phyloP scores from a whole-genome alignment of 2,797 vertebrate genomes.

The Neoniphon sammara region DNA sequence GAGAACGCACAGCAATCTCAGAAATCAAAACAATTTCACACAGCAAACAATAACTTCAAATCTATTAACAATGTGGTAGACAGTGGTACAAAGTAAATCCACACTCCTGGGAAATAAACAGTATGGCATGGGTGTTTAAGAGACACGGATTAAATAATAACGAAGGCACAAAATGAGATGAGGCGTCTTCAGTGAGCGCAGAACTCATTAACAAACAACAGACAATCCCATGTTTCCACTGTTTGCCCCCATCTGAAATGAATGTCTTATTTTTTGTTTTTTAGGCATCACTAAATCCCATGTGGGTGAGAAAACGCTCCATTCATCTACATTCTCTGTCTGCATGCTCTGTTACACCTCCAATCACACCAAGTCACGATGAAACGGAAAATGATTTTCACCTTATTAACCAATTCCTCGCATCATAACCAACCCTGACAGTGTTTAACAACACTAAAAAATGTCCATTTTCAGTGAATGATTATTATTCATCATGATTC shows the following conservation, averaged over 20 bases:
- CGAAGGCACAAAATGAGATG: not conserved
- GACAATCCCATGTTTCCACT: not conserved
- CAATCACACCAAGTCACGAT: too few relatives aligned
- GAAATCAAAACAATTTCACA: conserved; percentile 26
- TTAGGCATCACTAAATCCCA: not conserved
- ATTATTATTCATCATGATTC: too few relatives aligned
- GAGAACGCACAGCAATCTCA: conserved; percentile 79
- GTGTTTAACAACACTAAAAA: too few relatives aligned
- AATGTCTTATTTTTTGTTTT: not conserved
- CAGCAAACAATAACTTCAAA: not conserved
- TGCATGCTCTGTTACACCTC: too few relatives aligned
- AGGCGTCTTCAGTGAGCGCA: not conserved
- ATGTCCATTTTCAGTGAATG: too few relatives aligned
- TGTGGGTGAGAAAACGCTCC: too few relatives aligned
- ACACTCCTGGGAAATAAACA: not conserved
- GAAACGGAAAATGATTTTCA: too few relatives aligned
- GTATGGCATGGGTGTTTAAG: not conserved
- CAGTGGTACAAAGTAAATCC: not conserved
- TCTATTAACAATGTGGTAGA: not conserved
- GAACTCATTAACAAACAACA: not conserved
- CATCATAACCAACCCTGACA: too few relatives aligned
- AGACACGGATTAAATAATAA: not conserved
- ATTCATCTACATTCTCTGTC: too few relatives aligned
- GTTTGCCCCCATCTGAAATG: not conserved
- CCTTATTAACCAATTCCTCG: too few relatives aligned